phyloP scores from a whole-genome alignment of 64 coral and sea anemone species.

The Montipora capricornis region DNA sequence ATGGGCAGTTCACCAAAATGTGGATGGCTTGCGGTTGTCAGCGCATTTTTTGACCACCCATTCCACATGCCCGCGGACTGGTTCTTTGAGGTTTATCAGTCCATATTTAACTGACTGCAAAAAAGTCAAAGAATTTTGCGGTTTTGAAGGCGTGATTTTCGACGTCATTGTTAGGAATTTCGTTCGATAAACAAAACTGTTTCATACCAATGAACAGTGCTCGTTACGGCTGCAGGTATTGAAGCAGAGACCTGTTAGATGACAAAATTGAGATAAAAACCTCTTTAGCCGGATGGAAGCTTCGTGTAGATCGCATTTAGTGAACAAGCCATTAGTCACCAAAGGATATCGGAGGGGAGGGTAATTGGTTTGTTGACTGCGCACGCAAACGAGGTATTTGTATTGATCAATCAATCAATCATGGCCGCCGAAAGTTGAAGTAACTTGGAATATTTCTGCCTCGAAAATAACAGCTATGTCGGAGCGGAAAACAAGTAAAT shows the following conservation, averaged over 20 bases:
- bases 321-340: no score
- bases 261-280: no score
- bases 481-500: constrained; percentile 57
- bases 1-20: no score
- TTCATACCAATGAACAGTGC: not conserved
- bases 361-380: not conserved
- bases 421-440: constrained; percentile 35
- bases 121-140: not conserved
- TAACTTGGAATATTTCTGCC: not conserved
- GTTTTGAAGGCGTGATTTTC: not conserved
- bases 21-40: no score
- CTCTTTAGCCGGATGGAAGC: no score
- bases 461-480: constrained; percentile 7
- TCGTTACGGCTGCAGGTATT: no score
- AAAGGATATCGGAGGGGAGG: constrained; percentile 17
- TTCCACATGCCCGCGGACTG: no score
- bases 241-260: no score
- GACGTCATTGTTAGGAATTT: not conserved
- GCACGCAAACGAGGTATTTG: constrained; percentile 21
- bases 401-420: not conserved
- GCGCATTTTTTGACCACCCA: no score
- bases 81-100: no score
- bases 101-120: no score
- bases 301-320: no score
- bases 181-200: not conserved